Conservation (phyloP, 2,888 invertebrate species). For the Pollenia amentaria region DNA sequence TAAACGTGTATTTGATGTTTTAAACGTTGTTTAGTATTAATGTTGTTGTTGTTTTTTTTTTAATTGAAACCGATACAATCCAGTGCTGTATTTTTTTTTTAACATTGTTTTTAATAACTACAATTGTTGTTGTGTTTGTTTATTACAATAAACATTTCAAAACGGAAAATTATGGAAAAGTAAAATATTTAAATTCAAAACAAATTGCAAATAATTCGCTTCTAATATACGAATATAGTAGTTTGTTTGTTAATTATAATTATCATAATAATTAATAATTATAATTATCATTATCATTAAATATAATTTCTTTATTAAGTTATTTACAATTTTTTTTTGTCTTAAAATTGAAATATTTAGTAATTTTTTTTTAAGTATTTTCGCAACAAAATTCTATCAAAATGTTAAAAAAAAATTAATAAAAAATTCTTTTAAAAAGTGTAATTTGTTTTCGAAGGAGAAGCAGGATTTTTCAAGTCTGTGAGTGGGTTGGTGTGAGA, state of each 20-base stretch:
- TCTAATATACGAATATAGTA: too few species aligned
- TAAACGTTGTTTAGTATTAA: slow-evolving; percentile 19
- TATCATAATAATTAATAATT: too few species aligned
- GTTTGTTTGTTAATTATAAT: too few species aligned
- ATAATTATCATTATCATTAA: too few species aligned
- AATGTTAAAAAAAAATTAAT: background rate
- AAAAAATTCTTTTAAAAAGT: background rate
- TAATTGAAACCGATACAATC: slow-evolving; percentile 81
- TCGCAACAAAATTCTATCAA: slow-evolving; percentile 35
- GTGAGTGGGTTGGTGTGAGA: background rate
- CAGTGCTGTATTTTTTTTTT: slow-evolving; percentile 70
- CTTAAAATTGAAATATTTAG: background rate
- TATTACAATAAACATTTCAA: background rate
- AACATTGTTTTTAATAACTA: slow-evolving; percentile 26
- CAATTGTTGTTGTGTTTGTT: slow-evolving; percentile 4
- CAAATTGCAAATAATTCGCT: background rate
- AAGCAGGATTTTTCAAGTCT: background rate
- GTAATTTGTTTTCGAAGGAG: slow-evolving; percentile 1
- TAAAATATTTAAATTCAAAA: background rate
- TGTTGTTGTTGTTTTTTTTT: slow-evolving; percentile 55
- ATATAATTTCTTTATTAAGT: background rate
- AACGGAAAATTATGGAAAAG: background rate
- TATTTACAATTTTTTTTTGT: background rate
- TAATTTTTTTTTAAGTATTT: background rate
- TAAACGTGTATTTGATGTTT: slow-evolving; percentile 50